phyloP scores from a whole-genome alignment of 2,113 vertebrate species.

The Solea solea region DNA sequence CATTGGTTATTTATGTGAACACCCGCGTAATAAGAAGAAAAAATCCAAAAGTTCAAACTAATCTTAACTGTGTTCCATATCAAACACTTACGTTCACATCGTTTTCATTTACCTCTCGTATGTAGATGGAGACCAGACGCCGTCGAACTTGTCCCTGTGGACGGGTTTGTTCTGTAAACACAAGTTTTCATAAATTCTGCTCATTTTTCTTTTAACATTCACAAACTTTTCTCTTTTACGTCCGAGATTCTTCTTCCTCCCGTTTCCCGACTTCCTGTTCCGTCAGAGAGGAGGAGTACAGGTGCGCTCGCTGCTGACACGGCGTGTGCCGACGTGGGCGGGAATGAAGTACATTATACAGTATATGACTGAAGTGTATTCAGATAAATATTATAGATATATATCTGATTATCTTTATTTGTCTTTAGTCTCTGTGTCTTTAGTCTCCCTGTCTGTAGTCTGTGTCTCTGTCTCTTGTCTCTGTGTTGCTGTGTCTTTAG shows the following conservation, averaged over 20 bases:
- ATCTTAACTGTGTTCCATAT: too few species aligned
- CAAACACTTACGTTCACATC: neutral
- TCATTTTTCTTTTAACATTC: slow-evolving; percentile 71
- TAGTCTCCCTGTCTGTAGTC: too few species aligned
- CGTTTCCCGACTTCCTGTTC: slow-evolving; percentile 59
- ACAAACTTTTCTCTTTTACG: neutral
- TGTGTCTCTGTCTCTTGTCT: too few species aligned
- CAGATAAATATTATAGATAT: too few species aligned
- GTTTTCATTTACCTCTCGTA: slow-evolving; percentile 80
- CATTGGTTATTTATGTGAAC: too few species aligned
- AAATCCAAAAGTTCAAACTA: too few species aligned
- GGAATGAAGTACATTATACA: neutral
- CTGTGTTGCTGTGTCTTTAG: too few species aligned
- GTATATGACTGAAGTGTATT: too few species aligned
- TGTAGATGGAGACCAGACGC: slow-evolving; percentile 75
- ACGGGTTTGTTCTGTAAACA: slow-evolving; percentile 85
- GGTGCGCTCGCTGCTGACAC: slow-evolving; percentile 45
- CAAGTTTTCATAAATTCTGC: slow-evolving; percentile 84
- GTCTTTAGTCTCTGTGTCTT: too few species aligned
- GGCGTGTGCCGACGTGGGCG: neutral
- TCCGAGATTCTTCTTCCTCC: slow-evolving; percentile 21
- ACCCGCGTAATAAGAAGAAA: too few species aligned
- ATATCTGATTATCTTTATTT: too few species aligned
- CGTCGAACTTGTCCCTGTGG: slow-evolving; percentile 71
- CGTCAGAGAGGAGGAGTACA: neutral